A percentile compares a stretch with the other conserved stretches of the same genome.
Conservation (phyloP, 2,797 vertebrate species). For the Darevskia mixta region DNA sequence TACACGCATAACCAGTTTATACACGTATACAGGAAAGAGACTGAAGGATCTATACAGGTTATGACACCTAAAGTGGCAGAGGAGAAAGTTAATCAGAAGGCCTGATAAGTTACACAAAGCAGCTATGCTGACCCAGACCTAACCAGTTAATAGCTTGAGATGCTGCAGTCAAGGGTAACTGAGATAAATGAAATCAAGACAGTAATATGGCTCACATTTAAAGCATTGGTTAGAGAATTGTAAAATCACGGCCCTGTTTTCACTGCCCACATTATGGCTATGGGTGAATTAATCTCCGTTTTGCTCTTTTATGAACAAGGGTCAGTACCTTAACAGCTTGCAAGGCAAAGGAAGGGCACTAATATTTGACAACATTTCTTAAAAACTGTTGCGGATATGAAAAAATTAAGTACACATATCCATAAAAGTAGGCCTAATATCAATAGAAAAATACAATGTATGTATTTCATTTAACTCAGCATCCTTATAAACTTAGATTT, state of each 20-base stretch:
- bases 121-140: neutral
- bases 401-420: neutral
- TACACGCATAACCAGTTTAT: too few species aligned
- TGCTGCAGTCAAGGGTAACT: slow-evolving; percentile 35
- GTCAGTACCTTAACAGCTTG: neutral
- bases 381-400: neutral
- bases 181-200: neutral
- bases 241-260: neutral
- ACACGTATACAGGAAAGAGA: too few species aligned
- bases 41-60: too few species aligned
- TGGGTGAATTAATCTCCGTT: neutral
- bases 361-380: slow-evolving; percentile 19
- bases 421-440: neutral
- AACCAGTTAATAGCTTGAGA: neutral
- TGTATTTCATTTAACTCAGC: neutral
- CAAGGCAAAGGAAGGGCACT: slow-evolving; percentile 6
- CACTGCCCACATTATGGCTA: neutral
- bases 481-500: neutral
- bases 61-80: neutral
- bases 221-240: neutral
- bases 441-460: neutral
- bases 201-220: neutral
- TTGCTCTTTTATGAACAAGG: slow-evolving; percentile 29
- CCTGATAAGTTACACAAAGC: neutral
- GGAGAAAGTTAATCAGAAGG: neutral